Base-by-base conservation (phyloP, 1,140 invertebrate species). In the Archivesica marissinica region DNA sequence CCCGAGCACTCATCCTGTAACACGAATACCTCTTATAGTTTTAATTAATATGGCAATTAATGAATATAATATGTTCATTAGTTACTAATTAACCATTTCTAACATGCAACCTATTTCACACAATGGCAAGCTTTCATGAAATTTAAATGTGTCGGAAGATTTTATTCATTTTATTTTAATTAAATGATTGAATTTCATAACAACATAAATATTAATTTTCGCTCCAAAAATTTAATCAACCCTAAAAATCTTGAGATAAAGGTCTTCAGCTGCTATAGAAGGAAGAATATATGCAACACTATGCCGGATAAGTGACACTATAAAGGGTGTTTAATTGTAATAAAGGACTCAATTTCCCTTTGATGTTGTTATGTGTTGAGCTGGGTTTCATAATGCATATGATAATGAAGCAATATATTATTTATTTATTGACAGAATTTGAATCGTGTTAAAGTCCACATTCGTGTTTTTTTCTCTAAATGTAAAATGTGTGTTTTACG, bases 121-220 rank as follows among this genome's bases (percentile, higher is more conserved):
- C n/a, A n/a, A n/a, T n/a, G n/a, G n/a, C n/a, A n/a, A n/a, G n/a
- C n/a, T n/a, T n/a, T n/a, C n/a, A n/a, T n/a, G n/a, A n/a, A n/a
- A n/a, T n/a, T n/a, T n/a, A n/a, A n/a, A n/a, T n/a, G n/a, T n/a
- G n/a, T n/a, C n/a, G n/a, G n/a, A n/a, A n/a, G n/a, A n/a, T n/a
- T n/a, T n/a, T n/a, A n/a, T n/a, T n/a, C n/a, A n/a, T 59, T 59
- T 6, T 28, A 28, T 59, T 28, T 9, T 35, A 33, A 33, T 35
- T 64, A 64, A 64, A 64, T 17, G 59, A 35, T 64, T 64, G 28
- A 64, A 64, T 64, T 64, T 64, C 59, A 64, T 64, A 64, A 64
- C 59, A 59, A 30, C 56, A 17, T 64, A 64, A 64, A 64, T 35
- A 64, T 59, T 64, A 64, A 64, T 64, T 64, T 64, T 35, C 30